Conservation (phyloP, 1,140 invertebrate genomes). For the Radopholus similis region DNA sequence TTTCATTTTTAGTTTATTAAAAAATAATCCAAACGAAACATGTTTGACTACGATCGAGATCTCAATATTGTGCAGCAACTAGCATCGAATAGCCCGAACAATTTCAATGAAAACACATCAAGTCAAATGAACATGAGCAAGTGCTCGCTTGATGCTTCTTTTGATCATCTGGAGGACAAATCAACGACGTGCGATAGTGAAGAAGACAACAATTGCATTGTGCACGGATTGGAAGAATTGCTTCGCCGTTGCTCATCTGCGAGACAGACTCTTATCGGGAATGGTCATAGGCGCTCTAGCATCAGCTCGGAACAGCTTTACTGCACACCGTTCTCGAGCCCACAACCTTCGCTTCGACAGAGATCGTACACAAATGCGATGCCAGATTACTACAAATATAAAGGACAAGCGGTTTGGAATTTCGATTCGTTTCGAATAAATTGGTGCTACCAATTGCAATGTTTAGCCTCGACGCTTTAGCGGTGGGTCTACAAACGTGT, state of each 20-base stretch:
- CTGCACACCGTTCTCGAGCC: not conserved
- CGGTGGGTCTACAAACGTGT: not conserved
- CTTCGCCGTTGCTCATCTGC: not conserved
- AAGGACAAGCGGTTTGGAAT: not conserved
- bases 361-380: not conserved
- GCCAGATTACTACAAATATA: not conserved
- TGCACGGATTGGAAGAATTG: too few species aligned
- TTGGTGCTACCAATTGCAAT: not conserved
- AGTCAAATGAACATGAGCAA: too few species aligned
- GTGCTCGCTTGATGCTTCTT: too few species aligned
- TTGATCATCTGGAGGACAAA: too few species aligned
- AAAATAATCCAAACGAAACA: too few species aligned
- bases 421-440: not conserved
- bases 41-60: too few species aligned
- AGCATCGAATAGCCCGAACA: too few species aligned
- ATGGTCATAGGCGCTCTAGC: not conserved
- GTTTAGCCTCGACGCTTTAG: conserved; percentile 32
- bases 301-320: conserved; percentile 1
- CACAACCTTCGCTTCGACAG: not conserved
- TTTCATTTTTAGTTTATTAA: too few species aligned
- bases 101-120: too few species aligned
- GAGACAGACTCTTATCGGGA: not conserved
- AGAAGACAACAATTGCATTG: too few species aligned
- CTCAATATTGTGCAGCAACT: too few species aligned
- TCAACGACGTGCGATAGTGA: too few species aligned